A percentile compares a stretch with the other conserved stretches of the same genome.
These are phyloP conservation scores for Hippocampus mohnikei DNA, from an alignment of 2,113 vertebrate genomes.

Conservation along the genomic window DNA sequence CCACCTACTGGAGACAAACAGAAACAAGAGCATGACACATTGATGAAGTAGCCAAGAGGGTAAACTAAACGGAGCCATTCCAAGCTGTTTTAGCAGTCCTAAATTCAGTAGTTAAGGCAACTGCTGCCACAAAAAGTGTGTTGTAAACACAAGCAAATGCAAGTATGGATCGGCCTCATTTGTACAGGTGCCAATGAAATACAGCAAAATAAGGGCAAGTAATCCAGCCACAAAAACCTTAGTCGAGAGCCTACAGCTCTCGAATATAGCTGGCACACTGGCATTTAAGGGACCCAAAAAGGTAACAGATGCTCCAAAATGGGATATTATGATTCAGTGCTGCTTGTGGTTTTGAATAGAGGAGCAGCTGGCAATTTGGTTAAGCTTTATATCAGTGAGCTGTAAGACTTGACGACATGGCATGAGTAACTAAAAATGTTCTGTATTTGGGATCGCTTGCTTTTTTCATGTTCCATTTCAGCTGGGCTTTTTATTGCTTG, in stretches of 20 bases:
- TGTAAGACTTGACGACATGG: constrained; percentile 68
- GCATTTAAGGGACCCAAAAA: constrained; percentile 46
- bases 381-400: constrained; percentile 12
- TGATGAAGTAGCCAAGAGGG: constrained; percentile 63
- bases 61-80: constrained; percentile 58
- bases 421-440: constrained; percentile 55
- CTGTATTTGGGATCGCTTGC: constrained; percentile 35
- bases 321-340: constrained; percentile 28
- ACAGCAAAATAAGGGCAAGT: constrained; percentile 43
- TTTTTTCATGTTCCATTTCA: constrained; percentile 66
- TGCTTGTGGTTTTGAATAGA: constrained; percentile 16
- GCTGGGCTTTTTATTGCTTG: constrained; percentile 2
- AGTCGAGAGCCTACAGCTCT: constrained; percentile 43
- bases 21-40: too few species aligned
- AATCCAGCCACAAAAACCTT: constrained; percentile 37
- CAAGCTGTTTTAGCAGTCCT: constrained; percentile 43
- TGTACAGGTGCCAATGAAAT: constrained; percentile 50
- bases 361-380: constrained; percentile 39
- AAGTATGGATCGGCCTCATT: constrained; percentile 31
- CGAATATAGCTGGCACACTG: constrained; percentile 34
- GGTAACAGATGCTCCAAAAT: constrained; percentile 28
- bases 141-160: constrained; percentile 56
- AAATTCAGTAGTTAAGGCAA: constrained; percentile 38
- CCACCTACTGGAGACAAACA: too few species aligned
- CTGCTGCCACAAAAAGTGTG: constrained; percentile 37